These are phyloP conservation scores for Lepilemur ruficaudatus DNA, from an alignment of 2,797 vertebrate genomes.

Conservation along the genomic window DNA sequence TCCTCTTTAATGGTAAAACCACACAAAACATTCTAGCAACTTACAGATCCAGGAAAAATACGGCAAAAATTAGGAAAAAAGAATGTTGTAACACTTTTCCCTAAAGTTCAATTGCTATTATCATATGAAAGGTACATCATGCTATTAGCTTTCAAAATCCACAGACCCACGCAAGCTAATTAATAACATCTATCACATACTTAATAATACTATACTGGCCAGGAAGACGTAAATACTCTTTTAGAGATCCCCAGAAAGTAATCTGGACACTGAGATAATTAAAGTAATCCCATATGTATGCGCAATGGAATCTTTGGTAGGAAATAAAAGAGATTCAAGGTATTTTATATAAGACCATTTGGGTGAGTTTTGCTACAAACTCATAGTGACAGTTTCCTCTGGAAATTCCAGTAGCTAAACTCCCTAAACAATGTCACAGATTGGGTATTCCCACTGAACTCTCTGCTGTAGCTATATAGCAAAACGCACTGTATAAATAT, in stretches of 20 bases:
- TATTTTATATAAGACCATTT: not conserved
- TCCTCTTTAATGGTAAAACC: not conserved
- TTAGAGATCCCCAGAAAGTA: not conserved
- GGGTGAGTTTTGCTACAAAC: not conserved
- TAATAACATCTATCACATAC: not conserved
- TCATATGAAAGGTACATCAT: not conserved
- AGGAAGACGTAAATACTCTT: conserved; percentile 20
- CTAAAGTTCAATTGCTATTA: not conserved
- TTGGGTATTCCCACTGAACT: not conserved
- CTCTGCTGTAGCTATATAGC: not conserved
- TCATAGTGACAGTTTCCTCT: not conserved
- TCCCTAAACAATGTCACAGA: not conserved
- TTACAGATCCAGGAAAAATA: not conserved
- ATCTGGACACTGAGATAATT: not conserved
- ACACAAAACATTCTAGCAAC: not conserved
- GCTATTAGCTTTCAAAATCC: not conserved
- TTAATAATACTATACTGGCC: not conserved
- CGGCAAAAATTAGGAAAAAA: not conserved
- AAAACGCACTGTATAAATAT: not conserved
- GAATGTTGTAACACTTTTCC: not conserved
- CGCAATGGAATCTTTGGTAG: not conserved
- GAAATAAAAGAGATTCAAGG: conserved; percentile 14
- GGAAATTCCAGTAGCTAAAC: not conserved
- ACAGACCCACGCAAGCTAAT: not conserved
- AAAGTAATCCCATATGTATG: conserved; percentile 25